Evolutionary conservation across 2,888 invertebrate species (phyloP).

Genomic region (Drosophila aldrichi): DNA sequence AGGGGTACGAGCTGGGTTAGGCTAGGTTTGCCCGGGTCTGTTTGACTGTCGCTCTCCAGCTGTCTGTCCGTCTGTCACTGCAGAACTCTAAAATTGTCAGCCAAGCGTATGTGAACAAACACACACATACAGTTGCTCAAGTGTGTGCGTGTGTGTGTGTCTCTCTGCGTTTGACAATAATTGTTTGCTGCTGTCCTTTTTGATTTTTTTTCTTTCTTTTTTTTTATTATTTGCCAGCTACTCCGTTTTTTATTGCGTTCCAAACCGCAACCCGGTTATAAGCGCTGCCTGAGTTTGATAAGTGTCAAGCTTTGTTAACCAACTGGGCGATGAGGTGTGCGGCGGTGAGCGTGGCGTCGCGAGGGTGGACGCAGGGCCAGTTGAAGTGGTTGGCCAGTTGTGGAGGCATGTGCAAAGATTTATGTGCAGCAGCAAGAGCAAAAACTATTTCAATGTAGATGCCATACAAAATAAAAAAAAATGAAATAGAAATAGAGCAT

Average conservation of each 20-base stretch:
- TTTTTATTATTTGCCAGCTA: constrained; percentile 51
- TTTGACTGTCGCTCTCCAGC: constrained; percentile 3
- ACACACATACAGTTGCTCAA: background rate
- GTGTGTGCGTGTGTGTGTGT: constrained; percentile 5
- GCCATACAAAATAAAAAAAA: constrained; percentile 8
- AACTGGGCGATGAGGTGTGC: constrained; percentile 36
- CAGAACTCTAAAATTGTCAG: constrained; percentile 51
- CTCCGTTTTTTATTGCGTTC: constrained; percentile 63
- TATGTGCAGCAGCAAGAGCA: constrained; percentile 57
- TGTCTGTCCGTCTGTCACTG: constrained; percentile 14
- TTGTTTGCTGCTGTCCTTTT: constrained; percentile 68
- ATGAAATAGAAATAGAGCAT: too few relatives aligned
- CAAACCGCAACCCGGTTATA: constrained; percentile 63
- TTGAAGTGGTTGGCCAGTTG: background rate
- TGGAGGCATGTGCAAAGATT: constrained; percentile 52
- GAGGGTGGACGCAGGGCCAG: background rate
- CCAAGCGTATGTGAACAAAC: constrained; percentile 11
- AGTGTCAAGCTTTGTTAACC: constrained; percentile 69
- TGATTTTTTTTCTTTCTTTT: constrained; percentile 22
- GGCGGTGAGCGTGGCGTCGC: background rate
- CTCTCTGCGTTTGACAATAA: constrained; percentile 73
- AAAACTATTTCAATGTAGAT: constrained; percentile 61
- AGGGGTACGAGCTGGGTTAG: too few relatives aligned
- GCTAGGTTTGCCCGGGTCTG: background rate
- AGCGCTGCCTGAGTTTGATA: constrained; percentile 61